phyloP scores from a whole-genome alignment of 2,888 invertebrate genomes.

The Sphaerophoria rueppellii region DNA sequence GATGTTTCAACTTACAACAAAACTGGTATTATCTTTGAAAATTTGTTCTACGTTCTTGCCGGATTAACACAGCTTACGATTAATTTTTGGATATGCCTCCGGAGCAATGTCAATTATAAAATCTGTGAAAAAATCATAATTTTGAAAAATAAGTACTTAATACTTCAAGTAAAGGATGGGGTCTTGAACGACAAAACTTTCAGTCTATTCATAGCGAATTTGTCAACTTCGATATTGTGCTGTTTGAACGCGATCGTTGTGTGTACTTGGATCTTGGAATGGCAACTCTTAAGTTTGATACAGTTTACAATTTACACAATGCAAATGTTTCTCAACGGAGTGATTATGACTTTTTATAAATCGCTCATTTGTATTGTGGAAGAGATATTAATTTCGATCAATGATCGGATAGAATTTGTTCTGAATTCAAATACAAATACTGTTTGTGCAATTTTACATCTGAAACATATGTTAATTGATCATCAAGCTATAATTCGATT shows the following conservation, averaged over 20 bases:
- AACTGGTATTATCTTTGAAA: conserved; percentile 8
- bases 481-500: background rate
- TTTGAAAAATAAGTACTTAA: background rate
- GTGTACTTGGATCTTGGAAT: background rate
- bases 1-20: background rate
- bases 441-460: background rate
- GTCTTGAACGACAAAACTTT: background rate
- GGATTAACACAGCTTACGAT: background rate
- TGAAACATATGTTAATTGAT: background rate
- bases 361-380: background rate
- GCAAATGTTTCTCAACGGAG: background rate
- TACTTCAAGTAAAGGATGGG: background rate
- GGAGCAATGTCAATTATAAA: background rate
- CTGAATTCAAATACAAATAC: background rate
- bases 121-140: background rate
- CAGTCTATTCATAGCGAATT: background rate
- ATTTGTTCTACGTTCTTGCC: background rate
- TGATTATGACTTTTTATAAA: background rate
- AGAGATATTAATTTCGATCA: background rate
- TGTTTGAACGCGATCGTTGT: background rate
- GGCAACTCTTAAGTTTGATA: background rate
- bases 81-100: background rate
- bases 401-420: conserved; percentile 2
- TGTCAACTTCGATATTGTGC: background rate
- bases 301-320: background rate